Percentiles rank a stretch among this genome's conserved stretches.
phyloP scores from a whole-genome alignment of 1,140 invertebrate genomes.

The Galleria mellonella region DNA sequence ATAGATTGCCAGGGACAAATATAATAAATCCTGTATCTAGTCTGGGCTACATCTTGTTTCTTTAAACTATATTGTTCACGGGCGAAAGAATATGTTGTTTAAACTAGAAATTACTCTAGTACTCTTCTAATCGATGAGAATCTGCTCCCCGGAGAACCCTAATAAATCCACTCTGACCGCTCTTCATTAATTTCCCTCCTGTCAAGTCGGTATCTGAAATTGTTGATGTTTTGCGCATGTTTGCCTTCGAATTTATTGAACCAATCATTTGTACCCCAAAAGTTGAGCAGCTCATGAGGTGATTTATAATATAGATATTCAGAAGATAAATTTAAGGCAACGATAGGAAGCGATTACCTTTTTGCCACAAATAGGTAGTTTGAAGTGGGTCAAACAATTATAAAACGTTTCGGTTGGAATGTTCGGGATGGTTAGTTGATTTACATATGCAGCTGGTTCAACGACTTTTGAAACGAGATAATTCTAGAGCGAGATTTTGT shows the following conservation, averaged over 20 bases:
- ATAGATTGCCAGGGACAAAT: too few relatives aligned
- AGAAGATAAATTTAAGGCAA: background rate
- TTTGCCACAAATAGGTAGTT: too few relatives aligned
- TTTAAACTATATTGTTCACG: background rate
- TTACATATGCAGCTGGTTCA: too few relatives aligned
- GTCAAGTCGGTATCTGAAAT: constrained; percentile 49
- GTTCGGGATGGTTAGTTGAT: constrained; percentile 2
- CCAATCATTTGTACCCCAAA: constrained; percentile 35
- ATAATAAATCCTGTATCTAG: too few relatives aligned
- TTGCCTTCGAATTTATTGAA: constrained; percentile 40
- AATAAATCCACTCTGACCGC: constrained; percentile 48
- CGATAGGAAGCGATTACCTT: background rate
- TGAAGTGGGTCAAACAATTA: background rate
- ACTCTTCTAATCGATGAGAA: constrained; percentile 27
- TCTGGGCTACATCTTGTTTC: too few relatives aligned
- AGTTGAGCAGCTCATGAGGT: constrained; percentile 22
- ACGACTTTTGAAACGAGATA: too few relatives aligned
- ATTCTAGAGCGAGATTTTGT: too few relatives aligned
- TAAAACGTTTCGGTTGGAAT: background rate
- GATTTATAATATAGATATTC: constrained; percentile 21
- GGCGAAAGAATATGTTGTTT: background rate
- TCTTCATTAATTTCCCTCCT: constrained; percentile 53
- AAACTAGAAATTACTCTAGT: constrained; percentile 9
- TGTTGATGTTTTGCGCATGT: constrained; percentile 56
- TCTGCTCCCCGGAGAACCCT: constrained; percentile 21